A percentile compares a stretch with the other conserved stretches of the same genome.
Evolutionary conservation across 2,113 vertebrate species (phyloP).

Genomic region (Gallinago media): DNA sequence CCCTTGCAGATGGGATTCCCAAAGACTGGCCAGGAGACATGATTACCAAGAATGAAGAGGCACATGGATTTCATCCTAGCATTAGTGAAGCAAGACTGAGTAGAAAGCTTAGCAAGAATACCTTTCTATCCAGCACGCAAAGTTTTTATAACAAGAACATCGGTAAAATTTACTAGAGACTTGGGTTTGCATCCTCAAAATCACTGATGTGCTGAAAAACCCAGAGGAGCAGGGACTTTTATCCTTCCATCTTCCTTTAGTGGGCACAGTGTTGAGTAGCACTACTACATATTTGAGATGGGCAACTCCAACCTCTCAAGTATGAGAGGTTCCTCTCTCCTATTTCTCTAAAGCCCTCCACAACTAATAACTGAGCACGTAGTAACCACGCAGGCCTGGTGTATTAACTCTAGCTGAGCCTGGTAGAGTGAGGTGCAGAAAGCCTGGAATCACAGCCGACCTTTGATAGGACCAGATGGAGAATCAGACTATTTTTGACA

Average conservation of each 20-base stretch:
- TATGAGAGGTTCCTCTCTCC: background rate
- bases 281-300: background rate
- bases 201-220: background rate
- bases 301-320: too few species aligned
- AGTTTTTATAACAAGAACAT: background rate
- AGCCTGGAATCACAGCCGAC: background rate
- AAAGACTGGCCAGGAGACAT: background rate
- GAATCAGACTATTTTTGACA: background rate
- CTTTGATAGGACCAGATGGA: background rate
- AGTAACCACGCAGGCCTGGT: background rate
- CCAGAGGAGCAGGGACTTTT: background rate
- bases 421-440: background rate
- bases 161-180: background rate
- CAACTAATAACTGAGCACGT: background rate
- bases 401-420: background rate
- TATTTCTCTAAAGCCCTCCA: background rate
- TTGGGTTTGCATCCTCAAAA: background rate
- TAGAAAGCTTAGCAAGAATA: background rate
- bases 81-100: background rate
- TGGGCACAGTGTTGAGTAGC: background rate
- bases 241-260: background rate
- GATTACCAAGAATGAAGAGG: background rate
- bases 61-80: fast-evolving
- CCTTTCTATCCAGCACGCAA: background rate
- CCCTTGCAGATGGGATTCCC: background rate